Percentiles rank a stretch among this genome's conserved stretches.
Conservation (phyloP, 2,888 invertebrate genomes). For the Alviniconcha strummeri region DNA sequence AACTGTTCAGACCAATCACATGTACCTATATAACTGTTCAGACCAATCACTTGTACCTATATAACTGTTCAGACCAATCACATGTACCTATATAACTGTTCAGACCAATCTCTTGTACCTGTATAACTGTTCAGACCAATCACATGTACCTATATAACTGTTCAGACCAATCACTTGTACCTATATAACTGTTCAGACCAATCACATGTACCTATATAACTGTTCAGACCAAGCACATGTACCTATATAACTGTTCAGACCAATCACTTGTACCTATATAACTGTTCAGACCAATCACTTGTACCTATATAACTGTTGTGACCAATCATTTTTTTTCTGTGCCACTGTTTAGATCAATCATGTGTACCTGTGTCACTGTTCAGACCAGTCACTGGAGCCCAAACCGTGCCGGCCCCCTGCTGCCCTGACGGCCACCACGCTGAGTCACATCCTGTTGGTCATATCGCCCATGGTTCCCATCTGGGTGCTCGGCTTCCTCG, state of each 20-base stretch:
- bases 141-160: background rate
- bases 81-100: background rate
- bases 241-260: background rate
- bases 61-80: background rate
- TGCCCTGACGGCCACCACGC: slow-evolving; percentile 60
- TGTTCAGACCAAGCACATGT: slow-evolving; percentile 5
- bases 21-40: background rate
- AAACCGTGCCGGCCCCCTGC: slow-evolving; percentile 53
- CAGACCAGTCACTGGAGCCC: slow-evolving; percentile 9
- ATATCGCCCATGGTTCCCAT: slow-evolving; percentile 66
- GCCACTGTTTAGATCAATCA: too few relatives aligned
- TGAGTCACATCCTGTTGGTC: slow-evolving; percentile 62
- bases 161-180: slow-evolving; percentile 7
- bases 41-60: background rate
- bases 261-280: background rate
- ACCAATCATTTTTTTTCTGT: background rate
- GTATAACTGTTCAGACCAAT: too few relatives aligned
- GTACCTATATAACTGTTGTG: background rate
- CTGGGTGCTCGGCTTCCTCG: slow-evolving; percentile 60
- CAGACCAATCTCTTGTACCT: slow-evolving; percentile 14
- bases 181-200: background rate
- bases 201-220: background rate
- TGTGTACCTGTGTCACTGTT: background rate
- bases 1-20: background rate
- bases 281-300: slow-evolving; percentile 4